Evolutionary conservation across 35 echinoderm and acorn worm genomes (phyloP).

Genomic region (Heliocidaris erythrogramma): DNA sequence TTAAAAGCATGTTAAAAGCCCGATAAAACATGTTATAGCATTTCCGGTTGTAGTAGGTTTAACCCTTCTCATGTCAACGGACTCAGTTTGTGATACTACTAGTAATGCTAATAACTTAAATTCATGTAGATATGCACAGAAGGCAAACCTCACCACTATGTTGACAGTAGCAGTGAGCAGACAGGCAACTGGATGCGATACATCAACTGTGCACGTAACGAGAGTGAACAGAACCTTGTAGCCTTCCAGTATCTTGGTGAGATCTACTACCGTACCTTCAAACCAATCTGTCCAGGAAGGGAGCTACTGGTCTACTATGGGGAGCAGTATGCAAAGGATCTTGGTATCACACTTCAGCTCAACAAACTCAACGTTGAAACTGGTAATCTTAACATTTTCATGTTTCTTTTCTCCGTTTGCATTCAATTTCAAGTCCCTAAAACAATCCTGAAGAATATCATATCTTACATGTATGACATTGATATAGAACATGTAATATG

Average conservation of each 20-base stretch:
- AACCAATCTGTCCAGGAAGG: constrained; percentile 71
- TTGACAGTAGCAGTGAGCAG: constrained; percentile 76
- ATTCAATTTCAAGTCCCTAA: too few species aligned
- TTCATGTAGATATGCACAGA: constrained; percentile 54
- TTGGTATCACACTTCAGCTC: constrained; percentile 56
- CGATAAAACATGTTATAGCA: too few species aligned
- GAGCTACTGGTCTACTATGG: constrained; percentile 96
- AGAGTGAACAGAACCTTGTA: constrained; percentile 94
- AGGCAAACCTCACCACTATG: constrained; percentile 67
- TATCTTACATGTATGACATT: too few species aligned
- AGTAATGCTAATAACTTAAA: too few species aligned
- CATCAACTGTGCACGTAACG: constrained; percentile 97
- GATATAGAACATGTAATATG: too few species aligned
- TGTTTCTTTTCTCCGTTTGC: not conserved
- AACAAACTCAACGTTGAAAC: constrained; percentile 32
- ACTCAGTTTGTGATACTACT: too few species aligned
- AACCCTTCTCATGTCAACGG: too few species aligned
- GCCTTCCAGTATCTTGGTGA: constrained; percentile 86
- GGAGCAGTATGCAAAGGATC: constrained; percentile 85
- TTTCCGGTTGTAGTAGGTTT: too few species aligned
- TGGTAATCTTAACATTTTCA: not conserved
- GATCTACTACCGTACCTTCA: constrained; percentile 94
- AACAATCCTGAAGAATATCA: too few species aligned
- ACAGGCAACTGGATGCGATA: constrained; percentile 97
- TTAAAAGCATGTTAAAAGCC: too few species aligned